Conservation (phyloP, 1,140 invertebrate genomes). For the Drosophila aff. region DNA sequence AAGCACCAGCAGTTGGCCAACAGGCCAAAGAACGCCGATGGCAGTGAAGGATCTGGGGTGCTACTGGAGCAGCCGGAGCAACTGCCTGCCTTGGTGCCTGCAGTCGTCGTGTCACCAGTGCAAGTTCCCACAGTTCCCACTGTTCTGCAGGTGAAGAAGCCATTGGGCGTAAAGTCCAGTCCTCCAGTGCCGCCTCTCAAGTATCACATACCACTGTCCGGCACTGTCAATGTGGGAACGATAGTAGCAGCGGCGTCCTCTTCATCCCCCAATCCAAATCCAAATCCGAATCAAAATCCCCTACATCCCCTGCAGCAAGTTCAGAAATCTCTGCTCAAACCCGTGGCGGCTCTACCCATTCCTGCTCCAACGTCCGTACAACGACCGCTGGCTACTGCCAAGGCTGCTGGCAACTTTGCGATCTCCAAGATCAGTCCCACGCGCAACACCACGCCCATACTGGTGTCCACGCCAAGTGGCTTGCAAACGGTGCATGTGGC, state of each 20-base stretch:
- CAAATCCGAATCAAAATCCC: not conserved
- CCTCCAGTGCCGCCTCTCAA: slow-evolving; percentile 80
- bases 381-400: slow-evolving; percentile 12
- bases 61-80: slow-evolving; percentile 23
- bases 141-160: slow-evolving; percentile 50
- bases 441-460: slow-evolving; percentile 73
- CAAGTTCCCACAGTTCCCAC: slow-evolving; percentile 1
- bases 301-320: slow-evolving; percentile 20
- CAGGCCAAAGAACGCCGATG: slow-evolving; percentile 58
- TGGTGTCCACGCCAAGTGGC: slow-evolving; percentile 78
- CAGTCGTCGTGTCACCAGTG: slow-evolving; percentile 60
- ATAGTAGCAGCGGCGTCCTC: slow-evolving; percentile 16
- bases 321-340: slow-evolving; percentile 76
- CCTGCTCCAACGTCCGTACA: slow-evolving; percentile 21
- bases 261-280: not conserved
- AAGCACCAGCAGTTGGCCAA: slow-evolving; percentile 33
- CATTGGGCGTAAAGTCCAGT: slow-evolving; percentile 57
- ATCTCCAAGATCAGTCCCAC: slow-evolving; percentile 55
- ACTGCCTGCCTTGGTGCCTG: slow-evolving; percentile 53
- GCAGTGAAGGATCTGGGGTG: not conserved
- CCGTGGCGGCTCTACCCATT: slow-evolving; percentile 36
- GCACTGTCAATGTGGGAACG: slow-evolving; percentile 12
- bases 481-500: slow-evolving; percentile 83
- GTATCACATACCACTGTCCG: slow-evolving; percentile 66
- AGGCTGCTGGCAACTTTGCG: slow-evolving; percentile 15